These are phyloP conservation scores for Vicugna pacos DNA, from an alignment of 2,113 vertebrate genomes.

Conservation along the genomic window DNA sequence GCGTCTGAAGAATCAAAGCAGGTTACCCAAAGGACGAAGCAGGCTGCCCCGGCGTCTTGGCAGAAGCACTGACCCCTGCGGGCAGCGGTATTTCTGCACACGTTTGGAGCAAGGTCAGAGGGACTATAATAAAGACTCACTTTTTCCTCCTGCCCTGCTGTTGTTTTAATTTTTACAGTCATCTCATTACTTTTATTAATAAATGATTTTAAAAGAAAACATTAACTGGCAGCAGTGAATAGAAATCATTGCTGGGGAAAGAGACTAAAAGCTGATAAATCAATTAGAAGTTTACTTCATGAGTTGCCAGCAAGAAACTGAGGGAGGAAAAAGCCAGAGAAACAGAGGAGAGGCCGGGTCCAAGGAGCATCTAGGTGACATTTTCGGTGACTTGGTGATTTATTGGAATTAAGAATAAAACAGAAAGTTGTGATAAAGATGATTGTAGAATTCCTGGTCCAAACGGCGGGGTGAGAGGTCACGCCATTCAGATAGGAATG, in stretches of 20 bases:
- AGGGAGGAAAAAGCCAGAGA: not conserved
- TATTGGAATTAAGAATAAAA: not conserved
- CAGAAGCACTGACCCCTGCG: not conserved
- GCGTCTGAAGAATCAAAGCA: constrained; percentile 24
- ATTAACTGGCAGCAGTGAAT: not conserved
- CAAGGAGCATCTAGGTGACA: not conserved
- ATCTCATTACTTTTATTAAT: not conserved
- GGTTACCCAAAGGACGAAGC: not conserved
- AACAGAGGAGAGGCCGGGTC: not conserved
- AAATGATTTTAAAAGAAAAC: constrained; percentile 2
- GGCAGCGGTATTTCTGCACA: not conserved
- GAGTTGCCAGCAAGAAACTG: not conserved
- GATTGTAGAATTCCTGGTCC: not conserved
- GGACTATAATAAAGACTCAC: not conserved
- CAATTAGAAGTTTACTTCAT: not conserved
- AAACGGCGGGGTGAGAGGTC: not conserved
- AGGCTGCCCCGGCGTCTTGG: not conserved
- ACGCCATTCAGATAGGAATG: not conserved
- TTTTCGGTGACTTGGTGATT: not conserved
- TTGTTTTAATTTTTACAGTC: constrained; percentile 12
- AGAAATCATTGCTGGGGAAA: not conserved
- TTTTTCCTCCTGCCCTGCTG: not conserved
- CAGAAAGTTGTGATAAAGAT: not conserved
- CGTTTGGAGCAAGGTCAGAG: not conserved
- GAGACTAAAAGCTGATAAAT: not conserved